Percentiles rank a stretch among this genome's conserved stretches.
Conservation (phyloP, 2,888 invertebrate genomes). For the Tenthredo livida region DNA sequence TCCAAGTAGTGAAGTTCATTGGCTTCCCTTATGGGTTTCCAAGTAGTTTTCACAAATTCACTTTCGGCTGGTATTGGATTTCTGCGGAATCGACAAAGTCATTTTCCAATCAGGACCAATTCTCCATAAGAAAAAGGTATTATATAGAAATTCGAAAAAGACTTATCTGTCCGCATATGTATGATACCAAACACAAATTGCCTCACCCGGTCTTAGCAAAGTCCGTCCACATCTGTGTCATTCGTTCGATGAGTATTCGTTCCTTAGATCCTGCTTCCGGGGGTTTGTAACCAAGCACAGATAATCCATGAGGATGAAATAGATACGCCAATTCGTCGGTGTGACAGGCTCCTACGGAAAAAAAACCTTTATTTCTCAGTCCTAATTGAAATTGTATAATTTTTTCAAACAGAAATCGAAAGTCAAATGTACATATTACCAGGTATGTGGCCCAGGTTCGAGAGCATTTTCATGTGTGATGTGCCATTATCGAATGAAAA, state of each 20-base stretch:
- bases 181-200: neutral
- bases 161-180: neutral
- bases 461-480: slow-evolving; percentile 59
- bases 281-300: slow-evolving; percentile 55
- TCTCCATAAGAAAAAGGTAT: neutral
- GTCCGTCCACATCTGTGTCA: slow-evolving; percentile 73
- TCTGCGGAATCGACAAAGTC: slow-evolving; percentile 60
- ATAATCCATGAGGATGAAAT: slow-evolving; percentile 62
- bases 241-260: slow-evolving; percentile 63
- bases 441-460: slow-evolving; percentile 57
- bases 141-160: neutral
- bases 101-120: neutral
- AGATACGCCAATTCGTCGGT: slow-evolving; percentile 69
- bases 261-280: slow-evolving; percentile 56
- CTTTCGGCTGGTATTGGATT: slow-evolving; percentile 69
- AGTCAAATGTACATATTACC: slow-evolving; percentile 60
- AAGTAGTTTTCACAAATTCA: slow-evolving; percentile 63
- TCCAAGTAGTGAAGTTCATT: slow-evolving; percentile 64
- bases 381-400: neutral
- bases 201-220: slow-evolving; percentile 74
- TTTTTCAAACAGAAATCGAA: neutral
- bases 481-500: slow-evolving; percentile 66
- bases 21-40: slow-evolving; percentile 66
- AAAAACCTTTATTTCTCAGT: neutral
- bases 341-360: slow-evolving; percentile 62